A percentile compares a stretch with the other conserved stretches of the same genome.
These are phyloP conservation scores for Mus minutoides DNA, from an alignment of 2,797 vertebrate genomes.

Conservation along the genomic window DNA sequence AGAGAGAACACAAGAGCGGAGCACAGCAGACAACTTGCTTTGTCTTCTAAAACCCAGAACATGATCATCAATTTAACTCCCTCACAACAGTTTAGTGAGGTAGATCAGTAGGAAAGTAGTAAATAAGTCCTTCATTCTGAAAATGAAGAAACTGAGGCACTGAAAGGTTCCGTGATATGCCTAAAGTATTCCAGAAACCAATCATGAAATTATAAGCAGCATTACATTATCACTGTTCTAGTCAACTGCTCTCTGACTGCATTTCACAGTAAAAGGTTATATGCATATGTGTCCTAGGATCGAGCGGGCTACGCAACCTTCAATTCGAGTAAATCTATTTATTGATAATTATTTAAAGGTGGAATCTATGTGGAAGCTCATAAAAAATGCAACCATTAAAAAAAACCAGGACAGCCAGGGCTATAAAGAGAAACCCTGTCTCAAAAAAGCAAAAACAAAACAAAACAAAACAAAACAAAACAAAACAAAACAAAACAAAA, in stretches of 20 bases:
- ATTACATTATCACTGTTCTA: conserved; percentile 46
- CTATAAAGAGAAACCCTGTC: no score
- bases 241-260: neutral
- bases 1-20: rapidly evolving
- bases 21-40: neutral
- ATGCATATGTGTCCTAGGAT: neutral
- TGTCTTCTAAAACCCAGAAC: neutral
- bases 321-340: neutral
- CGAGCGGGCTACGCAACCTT: neutral
- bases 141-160: conserved; percentile 77
- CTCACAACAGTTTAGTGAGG: conserved; percentile 76
- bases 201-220: conserved; percentile 1
- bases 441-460: no score
- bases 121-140: conserved; percentile 68
- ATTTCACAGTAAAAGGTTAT: conserved; percentile 48
- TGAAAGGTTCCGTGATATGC: conserved; percentile 63
- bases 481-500: no score
- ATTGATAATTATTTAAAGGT: conserved; percentile 60
- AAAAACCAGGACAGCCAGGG: no score
- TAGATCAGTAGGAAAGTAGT: conserved; percentile 62
- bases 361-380: conserved; percentile 46
- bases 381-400: neutral
- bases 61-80: conserved; percentile 40
- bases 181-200: conserved; percentile 40
- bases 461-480: no score